Base-by-base conservation (phyloP, 2,888 invertebrate genomes). In the Lapara coniferarum region DNA sequence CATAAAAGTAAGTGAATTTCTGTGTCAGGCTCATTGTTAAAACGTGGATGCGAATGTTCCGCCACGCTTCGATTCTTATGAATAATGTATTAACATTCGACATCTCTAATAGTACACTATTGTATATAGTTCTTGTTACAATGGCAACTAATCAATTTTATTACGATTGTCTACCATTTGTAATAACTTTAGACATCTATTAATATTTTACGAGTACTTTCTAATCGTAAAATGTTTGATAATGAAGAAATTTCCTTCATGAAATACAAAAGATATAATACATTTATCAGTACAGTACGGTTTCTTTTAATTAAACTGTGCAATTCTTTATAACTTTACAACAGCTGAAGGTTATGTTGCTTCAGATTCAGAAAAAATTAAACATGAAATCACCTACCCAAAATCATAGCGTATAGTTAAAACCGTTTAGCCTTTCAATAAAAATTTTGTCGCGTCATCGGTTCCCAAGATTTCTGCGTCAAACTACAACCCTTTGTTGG, bases 1-100 rank as follows among this genome's bases (percentile, higher is more conserved):
- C 75, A 81, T 80, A 80, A 83, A 82, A 75, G 74, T 80, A 82
- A 84, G 83, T 82, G 80, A 81, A 81, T 79, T 83, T 79, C 78
- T 79, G 75, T 84, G 84, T 84, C 77, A 71, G 75, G 71, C 70
- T 71, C 73, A 75, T 81, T 81, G 82, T 80, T 80, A 78, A 82
- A 84, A 80, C 79, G 78, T 73, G 74, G 72, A 76, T 75, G 72
- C 73, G 59, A 37, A 70, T 69, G 67, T 72, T 69, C 70, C 72
- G 70, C 73, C 71, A 66, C 70, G 63, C 70, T 71, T 68, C 63
- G 69, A 59, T 67, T 30, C 67, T 66, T 53, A 79, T 83, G 80
- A 81, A 83, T 83, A 80, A 84, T 82, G 76, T 76, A 80, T 71
- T 30, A 56, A 68, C 73, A 73, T 75, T 72, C 69, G 72, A 74